Conservation (phyloP, 2,113 vertebrate species). For the Suricata suricatta region DNA sequence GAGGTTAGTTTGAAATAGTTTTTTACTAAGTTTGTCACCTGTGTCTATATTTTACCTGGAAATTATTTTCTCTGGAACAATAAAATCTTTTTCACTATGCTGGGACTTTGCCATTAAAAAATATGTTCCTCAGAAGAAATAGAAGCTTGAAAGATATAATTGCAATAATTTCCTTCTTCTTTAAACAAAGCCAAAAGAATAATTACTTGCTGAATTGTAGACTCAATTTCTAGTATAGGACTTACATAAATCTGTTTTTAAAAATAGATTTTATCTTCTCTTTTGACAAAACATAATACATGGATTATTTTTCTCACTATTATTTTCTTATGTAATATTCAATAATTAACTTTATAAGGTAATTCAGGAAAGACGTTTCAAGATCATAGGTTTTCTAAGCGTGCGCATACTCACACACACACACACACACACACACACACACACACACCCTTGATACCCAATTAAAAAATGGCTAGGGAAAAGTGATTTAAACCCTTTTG, state of each 20-base stretch:
- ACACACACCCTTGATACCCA: not conserved
- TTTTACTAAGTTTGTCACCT: not conserved
- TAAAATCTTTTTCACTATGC: not conserved
- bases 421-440: not conserved
- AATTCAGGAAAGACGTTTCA: slow-evolving; percentile 13
- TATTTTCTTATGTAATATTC: slow-evolving; percentile 6
- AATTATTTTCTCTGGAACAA: slow-evolving; percentile 16
- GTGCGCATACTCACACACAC: not conserved
- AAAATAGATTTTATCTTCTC: not conserved
- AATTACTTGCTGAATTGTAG: not conserved
- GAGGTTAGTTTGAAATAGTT: not conserved
- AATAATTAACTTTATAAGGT: slow-evolving; percentile 38
- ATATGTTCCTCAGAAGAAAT: not conserved
- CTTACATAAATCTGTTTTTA: not conserved
- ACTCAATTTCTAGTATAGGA: not conserved
- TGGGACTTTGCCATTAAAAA: not conserved
- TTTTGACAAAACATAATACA: not conserved
- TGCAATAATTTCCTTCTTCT: not conserved
- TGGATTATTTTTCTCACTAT: not conserved
- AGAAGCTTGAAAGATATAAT: not conserved
- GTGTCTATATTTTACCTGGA: slow-evolving; percentile 43
- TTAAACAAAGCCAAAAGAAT: not conserved
- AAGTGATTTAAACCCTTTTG: not conserved
- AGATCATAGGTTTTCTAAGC: not conserved
- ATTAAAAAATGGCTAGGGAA: not conserved